Base-by-base conservation (phyloP, 2,888 invertebrate genomes). In the Heliothis peltigera region DNA sequence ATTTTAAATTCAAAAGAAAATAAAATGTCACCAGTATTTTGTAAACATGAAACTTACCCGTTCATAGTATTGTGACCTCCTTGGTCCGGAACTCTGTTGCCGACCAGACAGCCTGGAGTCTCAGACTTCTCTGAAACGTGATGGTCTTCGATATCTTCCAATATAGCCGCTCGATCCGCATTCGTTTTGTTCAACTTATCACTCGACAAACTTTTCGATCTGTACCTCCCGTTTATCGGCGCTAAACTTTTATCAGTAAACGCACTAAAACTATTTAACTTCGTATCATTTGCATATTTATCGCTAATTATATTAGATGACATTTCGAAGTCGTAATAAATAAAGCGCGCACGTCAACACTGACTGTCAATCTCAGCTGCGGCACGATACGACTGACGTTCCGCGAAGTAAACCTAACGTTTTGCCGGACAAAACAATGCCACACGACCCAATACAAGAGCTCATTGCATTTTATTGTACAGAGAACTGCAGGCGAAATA, bases 201-300 rank as follows among this genome's bases (percentile, higher is more conserved):
- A 92, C 93, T 92, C 43, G 95, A 94, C 78, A 95, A 89, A 92
- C 95, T 95, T 74, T 92, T 94, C 42, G 94, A 93, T 64, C 93
- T 88, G 79, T 92, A 93, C 80, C 93, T 87, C 51, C 86, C 88
- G 70, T 91, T 93, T 58, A 92, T 76, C 49, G 92, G 91, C 66
- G 90, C 86, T 62, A 92, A 86, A 82, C 87, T 89, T 84, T 91
- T 94, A 87, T 94, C 94, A 77, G 85, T 77, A 75, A 92, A 88
- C 56, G 89, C 89, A 91, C 92, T 91, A 66, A 92, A 87, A 89
- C 92, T 90, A 81, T 91, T 94, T 70, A 91, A 73, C 86, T 92
- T 94, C 25, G 86, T 85, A 85, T 92, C 93, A 70, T 90, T 91
- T 79, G 85, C 84, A 84, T 86, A 89, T 88, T 91, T 92, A 81